Conservation (phyloP, 64 coral and sea anemone species). For the Porites lutea region DNA sequence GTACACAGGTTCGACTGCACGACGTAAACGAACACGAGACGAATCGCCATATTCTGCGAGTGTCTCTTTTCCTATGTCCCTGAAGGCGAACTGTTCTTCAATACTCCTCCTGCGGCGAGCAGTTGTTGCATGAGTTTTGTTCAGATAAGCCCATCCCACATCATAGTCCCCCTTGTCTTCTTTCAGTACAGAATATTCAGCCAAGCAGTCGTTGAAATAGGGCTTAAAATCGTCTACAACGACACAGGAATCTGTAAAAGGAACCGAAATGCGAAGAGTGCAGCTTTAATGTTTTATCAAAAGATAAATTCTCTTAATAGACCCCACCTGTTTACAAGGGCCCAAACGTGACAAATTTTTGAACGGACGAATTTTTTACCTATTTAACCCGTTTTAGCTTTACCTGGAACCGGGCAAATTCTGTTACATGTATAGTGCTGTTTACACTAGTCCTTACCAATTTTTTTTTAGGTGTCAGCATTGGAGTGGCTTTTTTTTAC, state of each 20-base stretch:
- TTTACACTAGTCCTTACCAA: too few relatives aligned
- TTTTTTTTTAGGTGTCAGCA: too few relatives aligned
- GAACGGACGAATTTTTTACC: too few relatives aligned
- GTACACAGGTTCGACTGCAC: conserved; percentile 86
- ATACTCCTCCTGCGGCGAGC: conserved; percentile 69
- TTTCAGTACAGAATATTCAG: conserved; percentile 33
- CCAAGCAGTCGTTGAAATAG: not conserved
- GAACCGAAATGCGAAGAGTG: not conserved
- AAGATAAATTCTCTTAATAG: too few relatives aligned
- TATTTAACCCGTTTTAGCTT: too few relatives aligned
- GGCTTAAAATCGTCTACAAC: not conserved
- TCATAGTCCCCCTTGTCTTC: conserved; percentile 71
- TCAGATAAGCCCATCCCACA: conserved; percentile 78
- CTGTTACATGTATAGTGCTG: too few relatives aligned
- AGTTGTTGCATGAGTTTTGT: conserved; percentile 30
- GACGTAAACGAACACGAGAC: conserved; percentile 34
- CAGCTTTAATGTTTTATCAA: too few relatives aligned
- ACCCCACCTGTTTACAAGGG: too few relatives aligned
- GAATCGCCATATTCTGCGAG: conserved; percentile 16
- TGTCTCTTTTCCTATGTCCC: not conserved
- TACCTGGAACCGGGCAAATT: too few relatives aligned
- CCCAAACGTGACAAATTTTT: too few relatives aligned
- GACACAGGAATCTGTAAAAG: conserved; percentile 41
- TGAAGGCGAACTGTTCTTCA: conserved; percentile 74
- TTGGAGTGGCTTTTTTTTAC: too few relatives aligned